A percentile compares a stretch with the other conserved stretches of the same genome.
Conservation (phyloP, 2,797 vertebrate genomes). For the Gorsachius magnificus region DNA sequence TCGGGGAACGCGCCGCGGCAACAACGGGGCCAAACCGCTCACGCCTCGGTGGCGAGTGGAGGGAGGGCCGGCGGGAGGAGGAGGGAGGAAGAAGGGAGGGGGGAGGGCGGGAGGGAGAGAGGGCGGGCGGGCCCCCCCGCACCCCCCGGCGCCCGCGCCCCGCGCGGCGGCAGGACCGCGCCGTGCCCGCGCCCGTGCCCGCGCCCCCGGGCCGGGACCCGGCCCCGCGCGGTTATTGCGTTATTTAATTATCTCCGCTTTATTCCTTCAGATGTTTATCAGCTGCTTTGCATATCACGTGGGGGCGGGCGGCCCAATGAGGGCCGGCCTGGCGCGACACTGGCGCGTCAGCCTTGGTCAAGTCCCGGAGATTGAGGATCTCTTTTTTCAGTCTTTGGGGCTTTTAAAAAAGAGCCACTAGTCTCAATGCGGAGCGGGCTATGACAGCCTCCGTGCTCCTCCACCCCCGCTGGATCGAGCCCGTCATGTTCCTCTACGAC, state of each 20-base stretch:
- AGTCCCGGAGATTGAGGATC: slow-evolving; percentile 85
- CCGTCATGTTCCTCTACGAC: slow-evolving; percentile 99
- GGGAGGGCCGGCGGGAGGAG: background rate
- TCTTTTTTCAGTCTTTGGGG: slow-evolving; percentile 90
- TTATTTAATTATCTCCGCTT: slow-evolving; percentile 80
- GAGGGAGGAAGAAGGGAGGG: background rate
- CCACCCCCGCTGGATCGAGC: slow-evolving; percentile 98
- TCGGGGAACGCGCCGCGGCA: slow-evolving; percentile 49
- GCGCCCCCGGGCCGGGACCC: background rate
- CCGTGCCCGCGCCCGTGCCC: background rate
- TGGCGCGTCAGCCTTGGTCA: slow-evolving; percentile 86
- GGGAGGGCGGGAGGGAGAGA: background rate
- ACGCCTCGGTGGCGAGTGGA: slow-evolving; percentile 7
- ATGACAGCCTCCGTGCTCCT: slow-evolving; percentile 99
- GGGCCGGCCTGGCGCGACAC: slow-evolving; percentile 80
- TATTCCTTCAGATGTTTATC: slow-evolving; percentile 81
- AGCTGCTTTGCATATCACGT: slow-evolving; percentile 96
- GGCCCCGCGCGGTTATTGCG: slow-evolving; percentile 72
- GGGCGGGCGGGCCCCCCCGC: background rate
- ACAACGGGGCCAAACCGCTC: slow-evolving; percentile 66
- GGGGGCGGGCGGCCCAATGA: slow-evolving; percentile 87
- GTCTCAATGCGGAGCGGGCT: slow-evolving; percentile 95
- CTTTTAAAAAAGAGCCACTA: slow-evolving; percentile 89
- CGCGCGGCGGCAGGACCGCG: background rate
- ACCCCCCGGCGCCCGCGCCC: background rate